Percentiles rank a stretch among this genome's conserved stretches.
Conservation (phyloP, 2,888 invertebrate genomes). For the Synanthedon myopaeformis region DNA sequence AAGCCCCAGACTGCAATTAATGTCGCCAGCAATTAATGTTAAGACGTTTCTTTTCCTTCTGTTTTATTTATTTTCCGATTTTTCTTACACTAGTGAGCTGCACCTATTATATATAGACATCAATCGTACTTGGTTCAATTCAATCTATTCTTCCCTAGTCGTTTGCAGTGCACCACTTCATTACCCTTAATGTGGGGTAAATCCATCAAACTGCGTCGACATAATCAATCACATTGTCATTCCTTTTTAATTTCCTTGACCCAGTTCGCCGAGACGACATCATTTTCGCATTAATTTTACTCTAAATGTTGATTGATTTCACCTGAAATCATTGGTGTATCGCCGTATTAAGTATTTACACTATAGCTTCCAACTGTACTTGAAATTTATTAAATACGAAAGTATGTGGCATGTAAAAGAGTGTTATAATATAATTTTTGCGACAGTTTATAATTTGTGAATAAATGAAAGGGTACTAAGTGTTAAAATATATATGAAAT, state of each 20-base stretch:
- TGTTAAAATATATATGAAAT: too few species aligned
- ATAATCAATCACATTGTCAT: not conserved
- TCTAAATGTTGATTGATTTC: not conserved
- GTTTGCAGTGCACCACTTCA: not conserved
- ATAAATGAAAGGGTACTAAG: too few species aligned
- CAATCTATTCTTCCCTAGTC: not conserved
- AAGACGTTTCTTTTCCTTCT: too few species aligned
- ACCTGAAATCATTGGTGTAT: not conserved
- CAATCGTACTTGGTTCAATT: not conserved
- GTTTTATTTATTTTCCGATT: too few species aligned
- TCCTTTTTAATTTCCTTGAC: slow-evolving; percentile 1
- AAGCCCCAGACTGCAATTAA: too few species aligned
- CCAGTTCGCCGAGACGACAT: not conserved
- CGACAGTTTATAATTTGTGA: too few species aligned
- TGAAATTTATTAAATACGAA: too few species aligned
- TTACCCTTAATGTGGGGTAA: not conserved
- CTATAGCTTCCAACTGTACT: not conserved
- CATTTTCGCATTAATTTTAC: not conserved
- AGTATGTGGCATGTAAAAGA: too few species aligned
- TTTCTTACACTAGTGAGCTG: too few species aligned
- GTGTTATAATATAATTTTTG: too few species aligned
- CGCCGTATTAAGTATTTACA: not conserved
- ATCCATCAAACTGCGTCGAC: not conserved
- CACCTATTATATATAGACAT: too few species aligned
- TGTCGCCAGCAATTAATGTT: too few species aligned